Evolutionary conservation across 1,140 invertebrate species (phyloP), one percentile per base, ranked within the genome.

Genomic region (Venturia canescens): DNA sequence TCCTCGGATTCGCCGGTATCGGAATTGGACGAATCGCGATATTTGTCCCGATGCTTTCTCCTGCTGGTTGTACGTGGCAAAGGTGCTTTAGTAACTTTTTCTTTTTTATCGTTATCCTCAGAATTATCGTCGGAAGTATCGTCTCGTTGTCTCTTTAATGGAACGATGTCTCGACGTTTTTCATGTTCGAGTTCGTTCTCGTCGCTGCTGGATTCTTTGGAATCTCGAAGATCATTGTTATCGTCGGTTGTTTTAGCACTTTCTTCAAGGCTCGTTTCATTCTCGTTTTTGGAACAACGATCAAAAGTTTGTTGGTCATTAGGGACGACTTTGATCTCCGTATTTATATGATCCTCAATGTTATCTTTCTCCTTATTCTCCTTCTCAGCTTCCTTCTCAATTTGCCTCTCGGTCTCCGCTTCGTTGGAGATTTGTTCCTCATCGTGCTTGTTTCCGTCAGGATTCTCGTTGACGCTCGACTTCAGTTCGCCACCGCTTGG

Each of bases 1-100:
- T 90, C 89, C 44, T 91, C 88, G 4, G 89, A 89, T 66, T 91
- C 90, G 3, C 81, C 84, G 18, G 86, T 87, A 23, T 91, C 88
- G 11, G 90, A 91, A 85, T 89, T 87, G 0, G 88, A 91, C 13
- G 89, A 91, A 18, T 92, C 90, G 26, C 83, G 81, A 86, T 92
- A 90, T 82, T 90, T 90, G 21, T 88, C 86, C 44, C 86, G 81
- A 84, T 89, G 89, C 53, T 91, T 92, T 81, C 89, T 83, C 6
- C 87, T 86, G 60, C 26, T 63, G 21, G 72, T 67, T 9, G 83
- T 57, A 23, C 83, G 83, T n/a, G 84, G 82, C 71, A 76, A 63
- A 3, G 85, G 80, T 44, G 84, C 71, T 82, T 81, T 84, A 53
- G 38, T 69, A 79, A 63, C 57, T 83, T 48, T 80, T 66, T 67